These are phyloP conservation scores for Tipula helvola DNA, from an alignment of 2,888 invertebrate species.

Conservation along the genomic window DNA sequence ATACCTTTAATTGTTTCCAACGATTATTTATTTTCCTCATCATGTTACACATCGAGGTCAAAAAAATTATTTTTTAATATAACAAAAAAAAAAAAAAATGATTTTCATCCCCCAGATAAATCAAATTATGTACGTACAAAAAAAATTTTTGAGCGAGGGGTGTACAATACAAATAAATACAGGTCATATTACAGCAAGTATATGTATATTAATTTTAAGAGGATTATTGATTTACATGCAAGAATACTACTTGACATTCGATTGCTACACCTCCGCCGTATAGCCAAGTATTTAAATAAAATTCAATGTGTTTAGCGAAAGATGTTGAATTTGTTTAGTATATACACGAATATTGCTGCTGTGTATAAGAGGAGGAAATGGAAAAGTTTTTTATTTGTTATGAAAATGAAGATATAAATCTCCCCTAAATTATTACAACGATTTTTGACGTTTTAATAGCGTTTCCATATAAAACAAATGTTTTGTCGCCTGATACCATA, in stretches of 20 bases:
- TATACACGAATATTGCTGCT: neutral
- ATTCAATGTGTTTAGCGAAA: neutral
- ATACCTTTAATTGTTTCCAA: neutral
- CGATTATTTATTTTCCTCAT: neutral
- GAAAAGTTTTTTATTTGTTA: neutral
- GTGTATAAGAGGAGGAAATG: neutral
- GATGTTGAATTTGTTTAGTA: neutral
- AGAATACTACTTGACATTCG: neutral
- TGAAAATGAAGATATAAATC: neutral
- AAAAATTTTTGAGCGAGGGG: neutral
- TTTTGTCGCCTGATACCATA: neutral
- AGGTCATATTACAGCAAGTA: neutral
- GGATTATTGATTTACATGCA: neutral
- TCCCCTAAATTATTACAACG: neutral
- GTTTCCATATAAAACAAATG: neutral
- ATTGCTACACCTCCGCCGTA: neutral
- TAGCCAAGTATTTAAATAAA: neutral
- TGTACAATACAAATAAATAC: neutral
- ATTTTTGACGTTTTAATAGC: neutral
- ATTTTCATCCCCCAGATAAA: neutral
- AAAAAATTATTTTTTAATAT: neutral
- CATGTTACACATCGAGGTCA: neutral
- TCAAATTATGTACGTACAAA: neutral
- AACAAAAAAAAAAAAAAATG: neutral
- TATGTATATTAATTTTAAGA: neutral